A percentile compares a stretch with the other conserved stretches of the same genome.
phyloP scores from a whole-genome alignment of 2,888 invertebrate genomes.

The Allolobophora icterica region DNA sequence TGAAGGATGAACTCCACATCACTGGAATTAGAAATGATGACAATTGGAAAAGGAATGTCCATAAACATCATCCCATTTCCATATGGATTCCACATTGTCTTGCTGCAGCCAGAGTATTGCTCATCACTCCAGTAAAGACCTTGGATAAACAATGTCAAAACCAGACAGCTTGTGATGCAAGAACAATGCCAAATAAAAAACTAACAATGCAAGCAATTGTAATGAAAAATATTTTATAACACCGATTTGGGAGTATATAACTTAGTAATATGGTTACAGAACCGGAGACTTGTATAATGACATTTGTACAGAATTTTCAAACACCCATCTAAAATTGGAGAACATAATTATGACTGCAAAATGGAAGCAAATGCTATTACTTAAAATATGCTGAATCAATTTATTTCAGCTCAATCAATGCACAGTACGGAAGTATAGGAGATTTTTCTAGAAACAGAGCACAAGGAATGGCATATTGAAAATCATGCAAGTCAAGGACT shows the following conservation, averaged over 20 bases:
- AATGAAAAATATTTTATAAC: no score
- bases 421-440: neutral
- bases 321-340: neutral
- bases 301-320: no score
- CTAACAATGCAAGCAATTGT: no score
- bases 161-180: neutral
- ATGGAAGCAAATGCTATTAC: neutral
- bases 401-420: neutral
- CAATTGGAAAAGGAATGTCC: neutral
- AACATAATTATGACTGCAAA: neutral
- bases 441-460: no score
- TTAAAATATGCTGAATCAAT: neutral
- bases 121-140: neutral
- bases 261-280: neutral
- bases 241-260: no score
- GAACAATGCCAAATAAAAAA: neutral
- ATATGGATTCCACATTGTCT: neutral
- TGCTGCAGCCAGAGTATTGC: neutral
- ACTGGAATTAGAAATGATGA: neutral
- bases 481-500: no score
- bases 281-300: no score
- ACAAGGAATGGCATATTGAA: no score
- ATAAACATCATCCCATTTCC: neutral
- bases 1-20: neutral
- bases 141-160: neutral